phyloP scores from a whole-genome alignment of 2,797 vertebrate genomes.

The Phoxinus dragarum region DNA sequence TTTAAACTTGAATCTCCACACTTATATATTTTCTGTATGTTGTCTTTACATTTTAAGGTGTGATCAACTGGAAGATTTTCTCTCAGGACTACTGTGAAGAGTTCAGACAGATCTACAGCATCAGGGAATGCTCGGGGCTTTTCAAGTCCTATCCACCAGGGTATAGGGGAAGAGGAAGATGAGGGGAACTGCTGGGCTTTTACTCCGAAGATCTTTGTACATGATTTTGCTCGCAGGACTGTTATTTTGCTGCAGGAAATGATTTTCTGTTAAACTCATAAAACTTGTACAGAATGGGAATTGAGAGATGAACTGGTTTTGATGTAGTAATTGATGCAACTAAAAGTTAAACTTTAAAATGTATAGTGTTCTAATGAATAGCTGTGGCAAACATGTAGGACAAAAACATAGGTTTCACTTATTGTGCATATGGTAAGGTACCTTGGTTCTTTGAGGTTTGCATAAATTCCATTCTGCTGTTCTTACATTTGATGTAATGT shows the following conservation, averaged over 20 bases:
- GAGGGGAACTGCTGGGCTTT: not conserved
- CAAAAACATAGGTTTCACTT: too few relatives aligned
- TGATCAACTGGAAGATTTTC: not conserved
- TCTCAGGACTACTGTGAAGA: not conserved
- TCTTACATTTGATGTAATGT: too few relatives aligned
- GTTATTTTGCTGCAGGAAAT: constrained; percentile 4
- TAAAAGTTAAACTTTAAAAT: too few relatives aligned
- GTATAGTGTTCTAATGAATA: too few relatives aligned
- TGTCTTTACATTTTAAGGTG: constrained; percentile 12
- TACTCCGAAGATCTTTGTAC: not conserved
- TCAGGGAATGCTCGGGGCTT: not conserved
- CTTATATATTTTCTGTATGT: not conserved
- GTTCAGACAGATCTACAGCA: not conserved
- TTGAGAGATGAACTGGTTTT: too few relatives aligned
- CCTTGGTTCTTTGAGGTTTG: too few relatives aligned
- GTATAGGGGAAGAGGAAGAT: not conserved
- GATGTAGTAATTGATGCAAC: too few relatives aligned
- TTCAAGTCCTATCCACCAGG: not conserved
- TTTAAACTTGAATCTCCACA: not conserved
- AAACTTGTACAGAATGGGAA: not conserved
- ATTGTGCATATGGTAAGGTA: too few relatives aligned
- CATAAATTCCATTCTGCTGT: too few relatives aligned
- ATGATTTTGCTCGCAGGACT: constrained; percentile 2
- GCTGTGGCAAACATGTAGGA: too few relatives aligned
- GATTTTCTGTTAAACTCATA: not conserved